Conservation (phyloP, 2,797 vertebrate genomes). For the Urocyon cinereoargenteus region DNA sequence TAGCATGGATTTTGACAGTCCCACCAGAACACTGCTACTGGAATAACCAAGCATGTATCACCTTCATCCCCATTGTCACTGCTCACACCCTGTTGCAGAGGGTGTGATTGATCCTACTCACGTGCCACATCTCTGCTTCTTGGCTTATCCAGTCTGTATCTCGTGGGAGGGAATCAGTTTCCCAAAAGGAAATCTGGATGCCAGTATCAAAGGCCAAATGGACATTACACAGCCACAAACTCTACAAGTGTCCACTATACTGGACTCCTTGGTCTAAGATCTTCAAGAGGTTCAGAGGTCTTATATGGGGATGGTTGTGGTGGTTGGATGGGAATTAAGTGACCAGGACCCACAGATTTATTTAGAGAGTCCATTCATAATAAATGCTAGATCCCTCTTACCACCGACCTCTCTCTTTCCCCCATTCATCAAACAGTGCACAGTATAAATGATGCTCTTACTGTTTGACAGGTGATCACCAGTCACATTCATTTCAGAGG, state of each 20-base stretch:
- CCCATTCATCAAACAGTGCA: background rate
- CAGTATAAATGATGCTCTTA: background rate
- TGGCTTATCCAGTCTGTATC: background rate
- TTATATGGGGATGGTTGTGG: too few relatives aligned
- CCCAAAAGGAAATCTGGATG: background rate
- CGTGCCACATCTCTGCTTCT: background rate
- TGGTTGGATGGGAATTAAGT: too few relatives aligned
- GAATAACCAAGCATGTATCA: background rate
- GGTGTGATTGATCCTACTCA: rapidly evolving
- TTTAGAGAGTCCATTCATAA: background rate
- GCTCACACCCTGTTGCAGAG: background rate
- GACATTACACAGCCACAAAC: background rate
- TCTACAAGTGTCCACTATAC: background rate
- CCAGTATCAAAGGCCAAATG: background rate
- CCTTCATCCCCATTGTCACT: rapidly evolving
- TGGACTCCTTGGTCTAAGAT: background rate
- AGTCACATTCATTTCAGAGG: background rate
- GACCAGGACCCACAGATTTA: background rate
- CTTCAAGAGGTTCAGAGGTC: background rate
- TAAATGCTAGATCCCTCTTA: background rate
- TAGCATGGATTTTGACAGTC: background rate
- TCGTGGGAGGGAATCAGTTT: background rate
- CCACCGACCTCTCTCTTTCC: background rate
- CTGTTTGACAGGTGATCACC: background rate
- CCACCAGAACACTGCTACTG: background rate